Conservation (phyloP, 2,888 invertebrate species). For the Achlya flavicornis region DNA sequence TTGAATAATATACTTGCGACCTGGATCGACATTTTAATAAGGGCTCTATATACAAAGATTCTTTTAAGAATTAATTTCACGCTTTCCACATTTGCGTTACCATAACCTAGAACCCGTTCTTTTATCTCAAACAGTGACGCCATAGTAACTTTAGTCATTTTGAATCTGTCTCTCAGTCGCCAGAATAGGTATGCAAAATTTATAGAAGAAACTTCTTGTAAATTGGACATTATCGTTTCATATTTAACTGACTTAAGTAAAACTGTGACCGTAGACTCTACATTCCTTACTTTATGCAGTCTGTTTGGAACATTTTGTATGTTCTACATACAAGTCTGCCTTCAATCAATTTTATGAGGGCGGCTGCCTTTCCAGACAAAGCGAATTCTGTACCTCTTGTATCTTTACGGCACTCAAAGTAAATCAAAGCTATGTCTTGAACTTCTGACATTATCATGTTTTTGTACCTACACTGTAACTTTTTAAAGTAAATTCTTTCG, state of each 20-base stretch:
- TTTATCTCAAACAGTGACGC: too few species aligned
- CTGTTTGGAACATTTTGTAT: not conserved
- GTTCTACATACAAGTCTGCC: constrained; percentile 8
- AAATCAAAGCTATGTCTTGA: constrained; percentile 2
- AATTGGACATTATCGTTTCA: not conserved
- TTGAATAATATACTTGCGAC: not conserved
- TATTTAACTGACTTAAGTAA: not conserved
- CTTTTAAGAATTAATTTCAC: too few species aligned
- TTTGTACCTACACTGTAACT: not conserved
- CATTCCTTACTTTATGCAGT: not conserved
- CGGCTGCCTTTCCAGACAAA: constrained; percentile 14
- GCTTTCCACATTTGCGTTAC: too few species aligned
- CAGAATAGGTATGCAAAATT: not conserved
- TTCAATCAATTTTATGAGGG: constrained; percentile 14
- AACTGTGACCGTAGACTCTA: not conserved
- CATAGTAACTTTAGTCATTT: too few species aligned
- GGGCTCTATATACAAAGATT: too few species aligned
- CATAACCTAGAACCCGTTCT: too few species aligned
- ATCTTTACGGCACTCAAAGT: not conserved
- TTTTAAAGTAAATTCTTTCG: not conserved
- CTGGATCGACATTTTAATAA: not conserved
- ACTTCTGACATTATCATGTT: not conserved
- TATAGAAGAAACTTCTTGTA: too few species aligned
- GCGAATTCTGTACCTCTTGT: constrained; percentile 12
- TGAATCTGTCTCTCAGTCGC: too few species aligned